Conservation (phyloP, 1,140 invertebrate species). For the Penaeus japonicus region DNA sequence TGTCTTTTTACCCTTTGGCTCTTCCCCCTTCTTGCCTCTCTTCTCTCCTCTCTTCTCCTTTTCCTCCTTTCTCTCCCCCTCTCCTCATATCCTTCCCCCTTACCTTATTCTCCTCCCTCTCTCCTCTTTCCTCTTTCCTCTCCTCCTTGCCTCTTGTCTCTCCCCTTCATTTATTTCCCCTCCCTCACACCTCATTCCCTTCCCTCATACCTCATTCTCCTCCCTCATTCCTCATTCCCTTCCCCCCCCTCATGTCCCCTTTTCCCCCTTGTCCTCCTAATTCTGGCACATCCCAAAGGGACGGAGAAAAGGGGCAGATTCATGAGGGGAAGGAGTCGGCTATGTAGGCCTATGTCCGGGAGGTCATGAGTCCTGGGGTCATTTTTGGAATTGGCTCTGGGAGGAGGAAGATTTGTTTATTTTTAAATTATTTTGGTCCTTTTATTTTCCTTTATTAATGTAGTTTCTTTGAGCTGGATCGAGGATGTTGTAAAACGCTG, state of each 20-base stretch:
- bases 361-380: too few relatives aligned
- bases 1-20: background rate
- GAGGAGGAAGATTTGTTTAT: too few relatives aligned
- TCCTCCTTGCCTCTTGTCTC: background rate
- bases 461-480: too few relatives aligned
- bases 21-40: background rate
- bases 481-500: too few relatives aligned
- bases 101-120: background rate
- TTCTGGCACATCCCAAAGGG: too few relatives aligned
- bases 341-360: too few relatives aligned
- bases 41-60: background rate
- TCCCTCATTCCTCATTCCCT: background rate
- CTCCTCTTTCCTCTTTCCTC: background rate
- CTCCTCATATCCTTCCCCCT: background rate
- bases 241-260: background rate
- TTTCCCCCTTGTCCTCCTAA: background rate
- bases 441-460: too few relatives aligned
- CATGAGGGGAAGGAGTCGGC: too few relatives aligned
- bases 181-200: too few relatives aligned
- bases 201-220: background rate
- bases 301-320: too few relatives aligned
- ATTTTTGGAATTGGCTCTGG: too few relatives aligned
- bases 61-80: background rate
- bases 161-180: background rate
- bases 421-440: too few relatives aligned